phyloP scores from a whole-genome alignment of 2,888 invertebrate species.

The Strigamia maritima region DNA sequence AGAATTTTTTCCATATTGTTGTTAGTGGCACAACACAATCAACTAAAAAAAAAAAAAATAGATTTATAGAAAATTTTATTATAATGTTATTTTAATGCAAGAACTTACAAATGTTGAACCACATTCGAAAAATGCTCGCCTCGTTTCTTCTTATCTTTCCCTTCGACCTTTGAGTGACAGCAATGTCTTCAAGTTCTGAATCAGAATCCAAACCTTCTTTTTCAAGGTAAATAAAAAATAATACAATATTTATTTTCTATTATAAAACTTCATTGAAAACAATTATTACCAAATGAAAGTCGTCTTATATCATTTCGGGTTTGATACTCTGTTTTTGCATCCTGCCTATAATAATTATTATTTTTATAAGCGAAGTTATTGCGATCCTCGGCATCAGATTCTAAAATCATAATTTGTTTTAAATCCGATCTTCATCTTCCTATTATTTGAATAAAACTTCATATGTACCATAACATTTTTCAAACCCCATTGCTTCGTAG shows the following conservation, averaged over 20 bases:
- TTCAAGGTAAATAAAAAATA: not conserved
- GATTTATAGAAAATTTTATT: not conserved
- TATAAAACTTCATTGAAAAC: no score
- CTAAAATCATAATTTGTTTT: not conserved
- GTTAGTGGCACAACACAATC: constrained; percentile 2
- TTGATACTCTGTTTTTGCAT: no score
- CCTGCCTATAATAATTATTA: no score
- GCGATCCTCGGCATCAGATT: not conserved
- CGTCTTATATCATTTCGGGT: no score
- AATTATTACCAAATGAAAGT: not conserved
- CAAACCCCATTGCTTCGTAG: no score
- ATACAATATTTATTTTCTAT: not conserved
- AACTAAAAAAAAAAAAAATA: not conserved
- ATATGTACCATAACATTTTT: no score
- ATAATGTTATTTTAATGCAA: not conserved
- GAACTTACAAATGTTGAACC: not conserved
- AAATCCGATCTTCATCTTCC: not conserved
- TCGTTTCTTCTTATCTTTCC: not conserved
- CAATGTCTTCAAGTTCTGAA: not conserved
- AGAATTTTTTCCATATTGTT: not conserved
- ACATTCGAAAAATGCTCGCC: not conserved
- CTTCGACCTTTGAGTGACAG: not conserved
- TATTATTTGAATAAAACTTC: no score
- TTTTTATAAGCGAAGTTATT: not conserved
- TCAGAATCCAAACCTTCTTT: constrained; percentile 24